Evolutionary conservation across 2,797 vertebrate species (phyloP).

Genomic region (Catostomus latipinnis): DNA sequence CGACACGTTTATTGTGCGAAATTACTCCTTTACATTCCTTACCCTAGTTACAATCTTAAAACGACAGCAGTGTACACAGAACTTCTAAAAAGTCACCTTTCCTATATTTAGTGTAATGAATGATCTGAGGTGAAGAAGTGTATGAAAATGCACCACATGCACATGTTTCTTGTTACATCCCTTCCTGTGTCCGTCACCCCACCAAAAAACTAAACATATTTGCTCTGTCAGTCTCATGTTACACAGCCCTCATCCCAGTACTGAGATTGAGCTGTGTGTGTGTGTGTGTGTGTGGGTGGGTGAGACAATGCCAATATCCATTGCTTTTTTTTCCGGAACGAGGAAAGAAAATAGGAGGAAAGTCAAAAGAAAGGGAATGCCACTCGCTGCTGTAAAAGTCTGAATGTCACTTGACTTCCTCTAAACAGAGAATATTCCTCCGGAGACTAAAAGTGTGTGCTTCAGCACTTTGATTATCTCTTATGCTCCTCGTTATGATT

Average conservation of each 20-base stretch:
- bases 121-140: background rate
- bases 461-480: conserved; percentile 60
- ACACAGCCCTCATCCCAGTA: background rate
- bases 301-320: conserved; percentile 3
- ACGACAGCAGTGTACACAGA: background rate
- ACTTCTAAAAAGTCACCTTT: background rate
- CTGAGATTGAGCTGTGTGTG: background rate
- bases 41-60: background rate
- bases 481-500: conserved; percentile 44
- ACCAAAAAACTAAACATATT: conserved; percentile 21
- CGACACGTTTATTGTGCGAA: too few species aligned
- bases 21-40: background rate
- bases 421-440: conserved; percentile 23
- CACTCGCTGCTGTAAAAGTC: too few species aligned
- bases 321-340: conserved; percentile 3
- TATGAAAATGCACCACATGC: background rate
- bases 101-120: background rate
- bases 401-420: conserved; percentile 24
- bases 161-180: background rate
- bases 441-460: conserved; percentile 31
- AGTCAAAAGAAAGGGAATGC: too few species aligned
- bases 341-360: conserved; percentile 2
- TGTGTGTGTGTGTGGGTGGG: background rate
- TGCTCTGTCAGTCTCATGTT: conserved; percentile 26
- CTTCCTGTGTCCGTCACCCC: conserved; percentile 6